phyloP scores from a whole-genome alignment of 1,140 invertebrate genomes.

The Steinernema feltiae region DNA sequence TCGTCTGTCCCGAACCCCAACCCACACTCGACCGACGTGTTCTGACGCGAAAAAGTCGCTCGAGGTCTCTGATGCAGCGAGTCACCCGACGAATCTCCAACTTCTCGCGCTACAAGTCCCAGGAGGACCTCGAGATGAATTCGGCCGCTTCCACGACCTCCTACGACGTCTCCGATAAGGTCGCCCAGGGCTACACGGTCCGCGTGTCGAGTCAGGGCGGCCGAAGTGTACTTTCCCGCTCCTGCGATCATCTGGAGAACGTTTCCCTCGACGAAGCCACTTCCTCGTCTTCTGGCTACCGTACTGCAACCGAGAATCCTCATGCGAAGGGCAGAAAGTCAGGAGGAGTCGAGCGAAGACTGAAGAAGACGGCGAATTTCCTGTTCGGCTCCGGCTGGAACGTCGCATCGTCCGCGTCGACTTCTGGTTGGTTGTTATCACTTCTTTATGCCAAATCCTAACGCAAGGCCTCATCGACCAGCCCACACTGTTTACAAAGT shows the following conservation, averaged over 20 bases:
- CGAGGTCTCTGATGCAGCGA: background rate
- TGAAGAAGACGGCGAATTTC: background rate
- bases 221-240: background rate
- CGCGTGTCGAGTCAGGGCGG: background rate
- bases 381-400: conserved; percentile 3
- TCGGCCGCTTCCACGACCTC: background rate
- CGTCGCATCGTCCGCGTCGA: background rate
- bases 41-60: background rate
- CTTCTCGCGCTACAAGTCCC: background rate
- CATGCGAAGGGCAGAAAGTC: background rate
- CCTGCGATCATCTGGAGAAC: conserved; percentile 1
- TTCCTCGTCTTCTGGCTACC: background rate
- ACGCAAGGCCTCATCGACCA: no score
- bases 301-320: background rate
- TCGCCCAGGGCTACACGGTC: background rate
- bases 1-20: background rate
- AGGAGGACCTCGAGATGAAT: background rate
- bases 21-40: background rate
- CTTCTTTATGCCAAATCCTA: no score
- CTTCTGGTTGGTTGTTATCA: background rate
- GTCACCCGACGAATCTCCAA: background rate
- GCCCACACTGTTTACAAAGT: background rate
- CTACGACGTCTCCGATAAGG: background rate
- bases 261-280: background rate
- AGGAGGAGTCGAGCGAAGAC: background rate